A percentile compares a stretch with the other conserved stretches of the same genome.
Evolutionary conservation across 2,113 vertebrate species (phyloP).

Genomic region (Rhizomys pruinosus): DNA sequence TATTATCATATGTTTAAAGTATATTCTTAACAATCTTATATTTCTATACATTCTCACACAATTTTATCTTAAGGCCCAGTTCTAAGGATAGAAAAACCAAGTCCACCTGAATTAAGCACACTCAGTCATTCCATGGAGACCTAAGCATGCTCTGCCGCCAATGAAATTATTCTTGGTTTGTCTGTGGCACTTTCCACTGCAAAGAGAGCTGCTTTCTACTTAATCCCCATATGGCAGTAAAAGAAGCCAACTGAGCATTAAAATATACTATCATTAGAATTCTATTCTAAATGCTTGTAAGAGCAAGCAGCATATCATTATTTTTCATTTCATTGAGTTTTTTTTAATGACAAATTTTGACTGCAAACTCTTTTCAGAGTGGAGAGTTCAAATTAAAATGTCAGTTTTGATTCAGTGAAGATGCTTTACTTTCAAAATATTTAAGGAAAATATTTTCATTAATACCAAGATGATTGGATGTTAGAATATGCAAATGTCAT

Average conservation of each 20-base stretch:
- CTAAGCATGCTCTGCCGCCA: background rate
- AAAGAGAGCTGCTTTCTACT: background rate
- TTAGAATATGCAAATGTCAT: slow-evolving; percentile 56
- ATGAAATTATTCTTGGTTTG: background rate
- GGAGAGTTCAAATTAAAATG: slow-evolving; percentile 77
- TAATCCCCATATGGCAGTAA: background rate
- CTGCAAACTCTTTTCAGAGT: slow-evolving; percentile 56
- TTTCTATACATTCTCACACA: background rate
- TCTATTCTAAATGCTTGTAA: slow-evolving; percentile 47
- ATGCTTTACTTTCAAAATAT: slow-evolving; percentile 65
- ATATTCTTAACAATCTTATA: background rate
- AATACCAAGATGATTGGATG: slow-evolving; percentile 66
- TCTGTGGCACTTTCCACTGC: background rate
- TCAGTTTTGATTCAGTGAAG: slow-evolving; percentile 68
- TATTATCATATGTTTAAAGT: background rate
- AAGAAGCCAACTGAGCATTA: slow-evolving; percentile 31
- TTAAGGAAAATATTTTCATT: slow-evolving; percentile 77
- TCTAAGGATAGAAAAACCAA: slow-evolving; percentile 33
- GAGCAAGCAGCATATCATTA: slow-evolving; percentile 67
- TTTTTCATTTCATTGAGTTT: slow-evolving; percentile 69
- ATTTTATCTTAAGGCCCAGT: background rate
- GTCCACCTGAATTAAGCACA: background rate
- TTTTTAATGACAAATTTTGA: slow-evolving; percentile 76
- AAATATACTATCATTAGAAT: slow-evolving; percentile 44
- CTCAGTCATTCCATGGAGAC: background rate